Evolutionary conservation across 2,113 vertebrate species (phyloP), one percentile per base, ranked within the genome.

Genomic region (Centropus bengalensis): DNA sequence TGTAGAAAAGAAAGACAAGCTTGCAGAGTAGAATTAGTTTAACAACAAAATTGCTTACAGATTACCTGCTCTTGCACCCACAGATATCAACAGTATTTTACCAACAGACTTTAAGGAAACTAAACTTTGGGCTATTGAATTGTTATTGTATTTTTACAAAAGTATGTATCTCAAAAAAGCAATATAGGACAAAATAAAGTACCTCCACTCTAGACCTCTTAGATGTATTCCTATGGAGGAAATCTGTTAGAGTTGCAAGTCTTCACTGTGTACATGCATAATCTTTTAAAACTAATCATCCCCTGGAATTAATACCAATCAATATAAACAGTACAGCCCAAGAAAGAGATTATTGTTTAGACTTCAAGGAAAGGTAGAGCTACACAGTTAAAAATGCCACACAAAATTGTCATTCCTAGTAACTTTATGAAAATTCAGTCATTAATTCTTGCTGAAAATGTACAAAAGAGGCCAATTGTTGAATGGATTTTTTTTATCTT

Each of bases 1-100:
- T 36, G 36, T 55, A 93, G 70, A 38, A 74, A 79, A 85, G 86
- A 89, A 91, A 93, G 54, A 82, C 58, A 84, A 83, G 51, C 38
- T 94, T 68, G 42, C 42, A 75, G 49, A 74, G 55, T 51, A 94
- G 54, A 17, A 91, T 70, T 6, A 55, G 9, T 62, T 92, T 59
- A 90, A 89, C 28, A 58, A 82, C 71, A 63, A 81, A 77, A 80
- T 24, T 66, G 51, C 69, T 68, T 83, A 51, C 58, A 92, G 66
- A 79, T 28, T 44, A 71, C 30, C 32, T 44, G 32, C 30, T 93
- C 56, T 77, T 86, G 42, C 36, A 91, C 13, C 49, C 42, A 69
- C 47, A 70, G 30, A 24, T 32, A 64, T 23, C 40, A 76, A 63
- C 8, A 70, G 15, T 26, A 79, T 79, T 82, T 92, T 79, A 67